Evolutionary conservation across 2,888 invertebrate genomes (phyloP).

Genomic region (Lacanobia wlatinum): DNA sequence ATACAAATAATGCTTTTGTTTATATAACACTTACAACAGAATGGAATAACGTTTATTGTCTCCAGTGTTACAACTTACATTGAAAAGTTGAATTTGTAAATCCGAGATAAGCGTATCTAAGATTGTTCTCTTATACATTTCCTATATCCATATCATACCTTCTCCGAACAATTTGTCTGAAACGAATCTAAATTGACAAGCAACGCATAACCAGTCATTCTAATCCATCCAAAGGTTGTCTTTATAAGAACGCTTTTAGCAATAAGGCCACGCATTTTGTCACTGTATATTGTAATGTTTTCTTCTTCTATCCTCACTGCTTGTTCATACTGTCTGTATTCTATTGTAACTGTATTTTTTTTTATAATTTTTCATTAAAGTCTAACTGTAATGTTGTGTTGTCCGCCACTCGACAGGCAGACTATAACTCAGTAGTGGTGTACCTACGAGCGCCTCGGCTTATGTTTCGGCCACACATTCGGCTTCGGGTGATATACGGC

Average conservation of each 20-base stretch:
- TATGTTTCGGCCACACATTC: constrained; percentile 58
- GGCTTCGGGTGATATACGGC: constrained; percentile 44
- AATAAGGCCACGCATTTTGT: no score
- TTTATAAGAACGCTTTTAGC: no score
- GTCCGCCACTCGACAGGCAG: constrained; percentile 9
- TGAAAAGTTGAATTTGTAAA: not conserved
- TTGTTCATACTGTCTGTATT: not conserved
- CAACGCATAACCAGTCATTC: no score
- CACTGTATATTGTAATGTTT: no score
- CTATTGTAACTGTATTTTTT: not conserved
- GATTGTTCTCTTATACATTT: not conserved
- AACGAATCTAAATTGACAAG: not conserved
- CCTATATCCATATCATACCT: not conserved
- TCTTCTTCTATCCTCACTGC: no score
- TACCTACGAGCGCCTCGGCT: constrained; percentile 45
- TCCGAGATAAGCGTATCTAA: not conserved
- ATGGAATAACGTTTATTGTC: no score
- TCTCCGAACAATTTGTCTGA: not conserved
- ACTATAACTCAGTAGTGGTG: constrained; percentile 54
- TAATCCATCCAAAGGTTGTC: no score
- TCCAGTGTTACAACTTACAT: not conserved
- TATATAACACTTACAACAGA: not conserved
- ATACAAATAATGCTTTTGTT: no score
- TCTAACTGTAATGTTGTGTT: constrained; percentile 6
- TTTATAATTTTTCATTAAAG: constrained; percentile 9